These are phyloP conservation scores for Amphimallon solstitiale DNA, from an alignment of 2,888 invertebrate species.

Conservation along the genomic window DNA sequence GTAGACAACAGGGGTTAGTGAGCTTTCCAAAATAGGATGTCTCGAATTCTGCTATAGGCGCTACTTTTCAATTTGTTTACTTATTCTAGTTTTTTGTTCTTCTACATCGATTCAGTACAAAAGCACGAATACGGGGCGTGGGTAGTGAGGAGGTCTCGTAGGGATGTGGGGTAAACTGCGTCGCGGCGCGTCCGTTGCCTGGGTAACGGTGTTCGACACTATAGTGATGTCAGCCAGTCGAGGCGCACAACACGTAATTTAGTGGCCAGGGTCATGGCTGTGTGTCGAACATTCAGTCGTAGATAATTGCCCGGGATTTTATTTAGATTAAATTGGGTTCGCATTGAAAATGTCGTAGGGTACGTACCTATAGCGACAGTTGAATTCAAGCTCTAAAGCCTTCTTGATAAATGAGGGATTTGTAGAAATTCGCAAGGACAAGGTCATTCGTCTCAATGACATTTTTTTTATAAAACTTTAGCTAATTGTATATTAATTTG, in stretches of 20 bases:
- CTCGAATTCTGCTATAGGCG: too few relatives aligned
- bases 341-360: not conserved
- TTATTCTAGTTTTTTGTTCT: too few relatives aligned
- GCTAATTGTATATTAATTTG: too few relatives aligned
- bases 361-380: not conserved
- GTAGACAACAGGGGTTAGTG: too few relatives aligned
- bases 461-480: too few relatives aligned
- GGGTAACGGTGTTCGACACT: constrained; percentile 25
- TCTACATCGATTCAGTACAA: not conserved
- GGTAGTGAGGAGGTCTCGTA: constrained; percentile 15
- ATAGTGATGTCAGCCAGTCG: constrained; percentile 43
- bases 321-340: not conserved
- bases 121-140: constrained; percentile 8
- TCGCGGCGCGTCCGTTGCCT: constrained; percentile 27
- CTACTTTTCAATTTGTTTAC: too few relatives aligned
- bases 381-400: too few relatives aligned
- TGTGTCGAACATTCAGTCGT: constrained; percentile 35
- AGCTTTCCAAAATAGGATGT: too few relatives aligned
- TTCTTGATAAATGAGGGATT: too few relatives aligned
- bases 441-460: too few relatives aligned
- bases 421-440: too few relatives aligned
- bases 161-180: constrained; percentile 13
- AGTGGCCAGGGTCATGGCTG: constrained; percentile 46
- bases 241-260: constrained; percentile 43
- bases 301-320: not conserved